These are phyloP conservation scores for Drosophila demipolita DNA, from an alignment of 2,888 invertebrate genomes.

Conservation along the genomic window DNA sequence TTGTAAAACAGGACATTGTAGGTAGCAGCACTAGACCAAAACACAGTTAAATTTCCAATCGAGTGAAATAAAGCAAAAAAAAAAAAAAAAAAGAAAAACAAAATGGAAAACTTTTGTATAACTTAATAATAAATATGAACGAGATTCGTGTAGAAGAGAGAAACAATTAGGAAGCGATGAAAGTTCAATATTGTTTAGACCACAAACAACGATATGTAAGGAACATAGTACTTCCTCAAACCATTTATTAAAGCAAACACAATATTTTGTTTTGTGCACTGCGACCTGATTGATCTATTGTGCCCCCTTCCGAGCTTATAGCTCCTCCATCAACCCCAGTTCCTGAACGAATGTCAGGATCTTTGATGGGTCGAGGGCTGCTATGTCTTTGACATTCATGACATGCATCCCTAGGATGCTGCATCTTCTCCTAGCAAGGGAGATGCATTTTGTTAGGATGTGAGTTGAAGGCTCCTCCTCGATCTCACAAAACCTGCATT, in stretches of 20 bases:
- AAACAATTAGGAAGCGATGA: slow-evolving; percentile 6
- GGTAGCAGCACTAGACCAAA: slow-evolving; percentile 44
- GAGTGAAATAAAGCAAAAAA: slow-evolving; percentile 13
- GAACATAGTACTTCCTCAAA: slow-evolving; percentile 71
- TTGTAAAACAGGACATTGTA: slow-evolving; percentile 42
- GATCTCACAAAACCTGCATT: too few relatives aligned
- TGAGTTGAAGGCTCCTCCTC: too few relatives aligned
- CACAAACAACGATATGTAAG: slow-evolving; percentile 64
- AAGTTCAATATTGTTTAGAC: slow-evolving; percentile 37
- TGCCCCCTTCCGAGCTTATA: too few relatives aligned
- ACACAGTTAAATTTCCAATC: slow-evolving; percentile 40
- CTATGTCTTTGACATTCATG: too few relatives aligned
- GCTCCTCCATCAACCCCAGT: too few relatives aligned
- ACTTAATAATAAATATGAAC: slow-evolving; percentile 17
- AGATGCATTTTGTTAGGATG: too few relatives aligned
- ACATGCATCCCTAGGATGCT: too few relatives aligned
- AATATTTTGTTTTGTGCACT: too few relatives aligned
- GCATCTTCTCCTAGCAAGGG: too few relatives aligned
- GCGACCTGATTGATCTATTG: too few relatives aligned
- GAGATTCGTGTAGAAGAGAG: slow-evolving; percentile 4
- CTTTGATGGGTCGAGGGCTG: too few relatives aligned
- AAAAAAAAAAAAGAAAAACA: slow-evolving; percentile 7
- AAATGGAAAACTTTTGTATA: slow-evolving; percentile 5
- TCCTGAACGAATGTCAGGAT: too few relatives aligned
- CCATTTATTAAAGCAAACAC: slow-evolving; percentile 20